phyloP scores from a whole-genome alignment of 2,888 invertebrate species.

The Scaptomyza polygonia region DNA sequence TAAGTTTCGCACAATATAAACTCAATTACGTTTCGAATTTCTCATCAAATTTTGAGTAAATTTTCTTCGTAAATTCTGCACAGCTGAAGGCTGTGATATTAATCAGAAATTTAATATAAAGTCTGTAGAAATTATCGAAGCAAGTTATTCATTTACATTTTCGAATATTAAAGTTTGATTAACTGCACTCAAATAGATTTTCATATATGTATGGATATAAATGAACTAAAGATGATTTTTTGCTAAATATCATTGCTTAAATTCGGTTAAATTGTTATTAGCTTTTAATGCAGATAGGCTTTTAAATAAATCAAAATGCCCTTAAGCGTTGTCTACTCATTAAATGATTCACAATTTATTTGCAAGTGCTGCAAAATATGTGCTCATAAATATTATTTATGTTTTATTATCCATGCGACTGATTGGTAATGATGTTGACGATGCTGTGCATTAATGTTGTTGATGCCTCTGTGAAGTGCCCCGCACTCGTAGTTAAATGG shows the following conservation, averaged over 20 bases:
- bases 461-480: constrained; percentile 25
- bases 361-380: background rate
- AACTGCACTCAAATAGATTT: background rate
- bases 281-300: background rate
- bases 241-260: too few species aligned
- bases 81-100: background rate
- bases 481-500: constrained; percentile 47
- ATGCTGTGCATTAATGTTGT: constrained; percentile 2
- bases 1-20: constrained; percentile 11
- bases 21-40: constrained; percentile 14
- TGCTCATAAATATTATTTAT: constrained; percentile 16
- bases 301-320: background rate
- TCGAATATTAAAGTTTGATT: background rate
- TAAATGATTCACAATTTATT: constrained; percentile 13
- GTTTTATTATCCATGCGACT: constrained; percentile 15
- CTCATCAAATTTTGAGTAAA: background rate
- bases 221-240: too few species aligned
- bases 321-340: constrained; percentile 1
- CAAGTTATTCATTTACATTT: too few species aligned
- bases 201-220: too few species aligned
- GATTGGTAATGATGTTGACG: constrained; percentile 45
- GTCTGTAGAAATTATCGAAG: background rate
- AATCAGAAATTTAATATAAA: too few species aligned
- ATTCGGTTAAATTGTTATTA: background rate
- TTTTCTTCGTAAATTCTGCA: background rate